Conservation (phyloP, 2,888 invertebrate species). For the Meiosimyza platycephala region DNA sequence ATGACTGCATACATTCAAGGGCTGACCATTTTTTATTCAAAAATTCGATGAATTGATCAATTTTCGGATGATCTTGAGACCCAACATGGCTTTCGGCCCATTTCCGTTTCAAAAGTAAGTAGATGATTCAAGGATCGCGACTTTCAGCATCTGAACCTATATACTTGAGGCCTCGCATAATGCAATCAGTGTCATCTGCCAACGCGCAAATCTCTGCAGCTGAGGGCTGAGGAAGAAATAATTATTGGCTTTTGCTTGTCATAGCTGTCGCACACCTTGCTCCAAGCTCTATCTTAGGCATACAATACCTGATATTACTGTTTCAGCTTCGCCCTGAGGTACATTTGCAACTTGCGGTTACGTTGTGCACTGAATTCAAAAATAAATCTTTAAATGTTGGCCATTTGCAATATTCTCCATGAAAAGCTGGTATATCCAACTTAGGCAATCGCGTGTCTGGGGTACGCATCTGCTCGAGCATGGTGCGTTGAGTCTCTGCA, state of each 20-base stretch:
- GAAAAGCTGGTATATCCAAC: neutral
- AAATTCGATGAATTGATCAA: constrained; percentile 17
- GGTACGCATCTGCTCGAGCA: neutral
- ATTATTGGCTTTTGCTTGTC: too few species aligned
- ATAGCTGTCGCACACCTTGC: too few species aligned
- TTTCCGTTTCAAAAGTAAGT: too few species aligned
- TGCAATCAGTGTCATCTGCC: too few species aligned
- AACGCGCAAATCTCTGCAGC: too few species aligned
- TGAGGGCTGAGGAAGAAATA: too few species aligned
- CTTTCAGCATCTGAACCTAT: too few species aligned
- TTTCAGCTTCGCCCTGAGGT: neutral
- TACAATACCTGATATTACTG: constrained; percentile 3
- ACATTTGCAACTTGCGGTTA: neutral
- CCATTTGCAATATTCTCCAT: neutral
- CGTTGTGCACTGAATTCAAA: neutral
- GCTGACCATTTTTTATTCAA: constrained; percentile 14
- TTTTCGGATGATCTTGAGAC: constrained; percentile 21
- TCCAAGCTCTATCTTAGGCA: neutral
- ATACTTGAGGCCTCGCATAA: too few species aligned
- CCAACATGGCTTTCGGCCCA: too few species aligned
- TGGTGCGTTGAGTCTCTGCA: constrained; percentile 8
- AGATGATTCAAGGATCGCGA: too few species aligned
- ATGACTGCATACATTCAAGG: constrained; percentile 9
- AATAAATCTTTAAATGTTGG: constrained; percentile 6
- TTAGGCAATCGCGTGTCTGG: constrained; percentile 5